Base-by-base conservation (phyloP, 1,140 invertebrate species). In the Ephestia elutella region DNA sequence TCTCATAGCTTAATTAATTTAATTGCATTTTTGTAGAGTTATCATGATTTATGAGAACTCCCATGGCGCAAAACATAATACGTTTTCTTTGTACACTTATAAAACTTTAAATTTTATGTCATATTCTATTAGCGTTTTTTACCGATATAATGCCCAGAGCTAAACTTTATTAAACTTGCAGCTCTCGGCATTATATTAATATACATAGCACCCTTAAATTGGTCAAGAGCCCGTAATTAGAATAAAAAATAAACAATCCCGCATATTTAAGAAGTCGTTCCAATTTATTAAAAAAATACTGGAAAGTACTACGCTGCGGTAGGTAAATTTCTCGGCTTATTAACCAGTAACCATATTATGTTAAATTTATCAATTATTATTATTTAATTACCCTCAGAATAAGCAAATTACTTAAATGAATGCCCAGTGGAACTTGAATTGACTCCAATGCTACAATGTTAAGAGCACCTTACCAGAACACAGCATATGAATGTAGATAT, bases 361-460 rank as follows among this genome's bases (percentile, higher is more conserved):
- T 71, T 60, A 62, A 65, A 38, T 68, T 70, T 62, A 63, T 63
- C 55, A 58, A 62, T 60, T 59, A 68, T 63, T 66, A 62, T 21
- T 48, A 5, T 25, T 17, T 65, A 62, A 71, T 71, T 63, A 60
- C 56, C 25, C 21, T 48, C 28, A 53, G 28, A 17, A 44, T 48
- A 60, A 57, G 62, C 59, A 58, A 56, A 63, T 56, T 61, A 53
- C 66, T 67, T 55, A 61, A 63, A 50, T 55, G 64, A 74, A 69
- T 63, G 60, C 60, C 64, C 62, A 56, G 44, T 53, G 60, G 61
- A 59, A 70, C 73, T 73, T 62, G 49, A 69, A 59, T 70, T 66
- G 61, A 61, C 66, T 59, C 64, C 62, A 62, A 65, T 65, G 65
- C 70, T 75, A 75, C 75, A 70, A 69, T 78, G 75, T 78, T 71